Conservation (phyloP, 2,888 invertebrate species). For the Melinaea menophilus region DNA sequence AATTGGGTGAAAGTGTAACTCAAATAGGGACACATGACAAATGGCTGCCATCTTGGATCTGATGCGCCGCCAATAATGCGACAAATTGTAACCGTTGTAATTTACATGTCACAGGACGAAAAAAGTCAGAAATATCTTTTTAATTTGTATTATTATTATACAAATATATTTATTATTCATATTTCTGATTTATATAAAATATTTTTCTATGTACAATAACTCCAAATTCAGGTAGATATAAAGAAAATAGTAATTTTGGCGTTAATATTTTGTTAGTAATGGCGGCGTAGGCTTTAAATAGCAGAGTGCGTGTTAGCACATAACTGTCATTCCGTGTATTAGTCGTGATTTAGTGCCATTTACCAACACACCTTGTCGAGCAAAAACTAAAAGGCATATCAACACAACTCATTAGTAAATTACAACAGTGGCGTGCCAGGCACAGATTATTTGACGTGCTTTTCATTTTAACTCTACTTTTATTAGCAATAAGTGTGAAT, state of each 20-base stretch:
- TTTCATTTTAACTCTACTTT: neutral
- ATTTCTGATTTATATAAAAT: neutral
- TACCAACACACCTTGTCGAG: neutral
- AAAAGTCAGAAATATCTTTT: neutral
- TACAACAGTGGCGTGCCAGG: neutral
- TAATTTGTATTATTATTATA: neutral
- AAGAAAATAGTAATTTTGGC: conserved; percentile 34
- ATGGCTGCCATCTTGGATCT: conserved; percentile 56
- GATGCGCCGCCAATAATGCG: conserved; percentile 51
- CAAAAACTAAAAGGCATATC: conserved; percentile 4
- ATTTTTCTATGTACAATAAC: neutral
- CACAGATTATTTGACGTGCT: neutral
- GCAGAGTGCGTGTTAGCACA: conserved; percentile 1
- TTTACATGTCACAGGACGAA: conserved; percentile 55
- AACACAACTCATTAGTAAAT: conserved; percentile 2
- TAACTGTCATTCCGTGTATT: neutral
- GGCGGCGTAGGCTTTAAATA: neutral
- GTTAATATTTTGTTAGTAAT: conserved; percentile 40
- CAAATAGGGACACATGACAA: conserved; percentile 71
- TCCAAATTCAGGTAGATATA: neutral
- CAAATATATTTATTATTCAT: neutral
- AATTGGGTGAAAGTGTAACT: conserved; percentile 73
- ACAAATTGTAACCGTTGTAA: conserved; percentile 46
- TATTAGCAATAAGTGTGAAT: neutral
- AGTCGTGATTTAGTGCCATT: neutral